Conservation (phyloP, 2,888 invertebrate species). For the Barypeithes pellucidus region DNA sequence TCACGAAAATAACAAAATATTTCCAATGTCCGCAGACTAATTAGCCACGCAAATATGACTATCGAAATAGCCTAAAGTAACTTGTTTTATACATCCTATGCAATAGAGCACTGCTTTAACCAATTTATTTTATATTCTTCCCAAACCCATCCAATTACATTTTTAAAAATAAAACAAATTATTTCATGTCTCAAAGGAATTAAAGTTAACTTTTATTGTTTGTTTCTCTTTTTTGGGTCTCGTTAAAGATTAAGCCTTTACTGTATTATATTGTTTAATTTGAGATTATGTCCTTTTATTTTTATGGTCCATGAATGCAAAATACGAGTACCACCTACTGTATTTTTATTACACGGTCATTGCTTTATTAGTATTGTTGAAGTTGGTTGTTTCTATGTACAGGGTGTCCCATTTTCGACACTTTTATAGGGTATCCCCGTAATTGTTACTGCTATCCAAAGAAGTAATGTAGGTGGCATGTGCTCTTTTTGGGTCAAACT, state of each 20-base stretch:
- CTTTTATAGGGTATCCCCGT: too few relatives aligned
- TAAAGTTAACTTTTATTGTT: conserved; percentile 5
- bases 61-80: too few relatives aligned
- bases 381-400: background rate
- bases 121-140: background rate
- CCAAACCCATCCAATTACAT: background rate
- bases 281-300: background rate
- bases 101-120: too few relatives aligned
- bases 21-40: too few relatives aligned
- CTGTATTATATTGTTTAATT: conserved; percentile 1
- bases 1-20: too few relatives aligned
- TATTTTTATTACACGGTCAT: background rate
- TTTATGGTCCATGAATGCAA: background rate
- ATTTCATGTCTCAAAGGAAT: background rate
- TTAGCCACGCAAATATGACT: too few relatives aligned
- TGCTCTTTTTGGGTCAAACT: too few relatives aligned
- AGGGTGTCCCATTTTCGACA: too few relatives aligned
- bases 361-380: background rate
- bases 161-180: conserved; percentile 7
- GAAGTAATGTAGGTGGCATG: too few relatives aligned
- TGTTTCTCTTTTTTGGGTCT: conserved; percentile 1
- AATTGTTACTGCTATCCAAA: too few relatives aligned
- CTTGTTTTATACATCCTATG: too few relatives aligned
- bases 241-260: conserved; percentile 7
- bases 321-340: background rate